A percentile compares a stretch with the other conserved stretches of the same genome.
These are phyloP conservation scores for Hypothenemus hampei DNA, from an alignment of 1,140 invertebrate species.

Conservation along the genomic window DNA sequence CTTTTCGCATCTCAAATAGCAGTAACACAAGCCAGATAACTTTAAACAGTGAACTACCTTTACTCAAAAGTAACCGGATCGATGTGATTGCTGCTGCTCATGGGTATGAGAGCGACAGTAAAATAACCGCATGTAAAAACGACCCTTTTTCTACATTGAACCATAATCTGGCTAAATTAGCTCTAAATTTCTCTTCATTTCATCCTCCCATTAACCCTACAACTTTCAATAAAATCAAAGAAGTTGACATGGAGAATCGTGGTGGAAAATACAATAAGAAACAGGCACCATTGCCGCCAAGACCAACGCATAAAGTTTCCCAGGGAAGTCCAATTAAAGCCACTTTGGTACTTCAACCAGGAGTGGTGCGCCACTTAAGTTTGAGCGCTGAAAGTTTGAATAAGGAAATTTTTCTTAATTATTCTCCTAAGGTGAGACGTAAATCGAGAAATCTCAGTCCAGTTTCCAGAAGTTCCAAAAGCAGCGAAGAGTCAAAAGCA, in stretches of 20 bases:
- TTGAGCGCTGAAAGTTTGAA: conserved; percentile 21
- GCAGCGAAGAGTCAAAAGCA: conserved; percentile 8
- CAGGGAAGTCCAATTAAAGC: conserved; percentile 37
- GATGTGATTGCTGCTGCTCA: background rate
- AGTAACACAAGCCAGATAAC: background rate
- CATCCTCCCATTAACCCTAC: background rate
- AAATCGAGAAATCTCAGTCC: conserved; percentile 19
- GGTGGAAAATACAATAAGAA: conserved; percentile 44
- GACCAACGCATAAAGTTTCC: background rate
- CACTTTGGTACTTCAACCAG: conserved; percentile 41
- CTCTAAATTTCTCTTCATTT: conserved; percentile 17
- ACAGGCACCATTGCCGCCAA: conserved; percentile 39
- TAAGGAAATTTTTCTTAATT: conserved; percentile 36
- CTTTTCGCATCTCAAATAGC: background rate
- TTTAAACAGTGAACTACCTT: background rate
- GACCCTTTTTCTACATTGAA: conserved; percentile 10
- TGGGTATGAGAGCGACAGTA: conserved; percentile 11
- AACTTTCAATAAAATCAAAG: background rate
- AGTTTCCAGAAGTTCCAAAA: conserved; percentile 6
- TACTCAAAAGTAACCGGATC: background rate
- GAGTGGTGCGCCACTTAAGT: conserved; percentile 36
- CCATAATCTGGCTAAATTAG: conserved; percentile 18
- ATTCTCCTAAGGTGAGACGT: conserved; percentile 39
- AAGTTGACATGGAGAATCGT: conserved; percentile 7
- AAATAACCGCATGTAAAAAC: conserved; percentile 19